Evolutionary conservation across 1,140 invertebrate species (phyloP), one percentile per base, ranked within the genome.

Genomic region (Drosophila neocordata): DNA sequence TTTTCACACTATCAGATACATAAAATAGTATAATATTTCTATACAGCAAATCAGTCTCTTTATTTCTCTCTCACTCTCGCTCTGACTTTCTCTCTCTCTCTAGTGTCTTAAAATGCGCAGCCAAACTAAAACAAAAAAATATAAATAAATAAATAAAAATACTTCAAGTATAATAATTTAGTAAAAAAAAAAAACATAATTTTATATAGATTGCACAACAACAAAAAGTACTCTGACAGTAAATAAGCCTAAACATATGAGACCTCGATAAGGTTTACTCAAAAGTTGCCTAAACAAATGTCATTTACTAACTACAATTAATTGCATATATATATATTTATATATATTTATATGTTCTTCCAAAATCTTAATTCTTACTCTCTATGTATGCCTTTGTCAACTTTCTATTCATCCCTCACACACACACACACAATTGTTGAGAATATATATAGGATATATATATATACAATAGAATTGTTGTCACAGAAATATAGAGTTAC

Each of bases 21-120:
- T 44, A 44, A 4, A 44, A 48, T 11, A 48, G 34, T 35, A 64
- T 65, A 37, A 79, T 73, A 65, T 67, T 64, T 79, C 65, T 70
- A 76, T 65, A 44, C 20, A 44, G 53, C 27, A 48, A 15, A 66
- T n/a, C 53, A 41, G 52, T 76, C 69, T 62, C 48, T 70, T 66
- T 61, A 48, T 56, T 22, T 56, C 69, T 55, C 31, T 58, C 53
- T 38, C 37, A 41, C 2, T 31, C 27, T 31, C 20, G 9, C n/a
- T 44, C 37, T 44, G 22, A 15, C 24, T 31, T 13, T 59, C 57
- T 64, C 70, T 87, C 13, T 44, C 38, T 44, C 13, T 88, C 71
- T 82, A 87, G 82, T 87, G 82, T 87, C 82, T 87, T 87, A 85
- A 82, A 87, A 70, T 78, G 68, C 41, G 18, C 82, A 85, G 83